Base-by-base conservation (phyloP, 2,797 vertebrate species). In the Urocyon cinereoargenteus region DNA sequence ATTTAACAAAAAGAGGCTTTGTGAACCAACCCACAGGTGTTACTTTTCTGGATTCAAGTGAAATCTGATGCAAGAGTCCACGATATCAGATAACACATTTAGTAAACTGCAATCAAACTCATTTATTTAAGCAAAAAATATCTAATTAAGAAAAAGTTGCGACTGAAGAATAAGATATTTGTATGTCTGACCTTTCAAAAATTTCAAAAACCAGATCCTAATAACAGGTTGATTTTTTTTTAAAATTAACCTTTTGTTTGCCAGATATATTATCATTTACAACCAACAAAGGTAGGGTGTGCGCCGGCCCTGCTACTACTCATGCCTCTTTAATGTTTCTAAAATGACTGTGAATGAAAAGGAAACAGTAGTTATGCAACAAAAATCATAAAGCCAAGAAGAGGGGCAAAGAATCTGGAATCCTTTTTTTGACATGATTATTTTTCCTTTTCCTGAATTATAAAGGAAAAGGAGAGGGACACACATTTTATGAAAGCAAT, bases 21-120 rank as follows among this genome's bases (percentile, higher is more conserved):
- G 98, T 98, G 98, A 98, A 98, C 96, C 98, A 99, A 98, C 98
- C 86, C 98, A 98, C 99, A 99, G 99, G 99, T 99, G 99, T 98
- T 98, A 98, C 98, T 98, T 98, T 98, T 97, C 98, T 98, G 98
- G 98, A 99, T 98, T 98, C 98, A 98, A 99, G 97, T 98, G 98
- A 99, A 98, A 99, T 98, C 98, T 98, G 98, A 99, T 99, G 98
- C 99, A 99, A 98, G 98, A 97, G 97, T 97, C 97, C 97, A 98
- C 98, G 98, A 90, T 98, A 98, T 98, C 98, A 98, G 98, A 97
- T 98, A 98, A 98, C 98, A 98, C 98, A 98, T 98, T 98, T 98
- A 98, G 98, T 97, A 98, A 98, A 98, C 97, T 98, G 94, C 98
- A 98, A 98, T 98, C 98, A 98, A 98, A 98, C 98, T 97, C 97